Percentiles rank a stretch among this genome's conserved stretches.
Evolutionary conservation across 2,113 vertebrate species (phyloP).

Genomic region (Leuciscus idus): DNA sequence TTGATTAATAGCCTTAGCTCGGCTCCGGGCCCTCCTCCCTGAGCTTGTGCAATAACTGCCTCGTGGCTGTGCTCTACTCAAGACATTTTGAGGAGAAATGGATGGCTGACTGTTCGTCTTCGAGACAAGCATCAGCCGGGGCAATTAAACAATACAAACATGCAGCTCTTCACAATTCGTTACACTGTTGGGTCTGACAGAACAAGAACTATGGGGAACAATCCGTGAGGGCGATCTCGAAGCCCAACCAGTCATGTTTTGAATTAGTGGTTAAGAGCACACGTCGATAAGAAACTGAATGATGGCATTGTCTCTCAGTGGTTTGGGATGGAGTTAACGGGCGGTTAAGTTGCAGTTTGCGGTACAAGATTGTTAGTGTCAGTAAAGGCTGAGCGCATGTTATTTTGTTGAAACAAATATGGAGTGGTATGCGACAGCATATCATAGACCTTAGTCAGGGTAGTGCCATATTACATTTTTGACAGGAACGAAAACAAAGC

Average conservation of each 20-base stretch:
- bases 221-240: constrained; percentile 2
- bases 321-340: constrained; percentile 16
- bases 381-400: constrained; percentile 1
- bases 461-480: too few relatives aligned
- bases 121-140: constrained; percentile 39
- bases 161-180: constrained; percentile 39
- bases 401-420: neutral
- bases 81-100: constrained; percentile 36
- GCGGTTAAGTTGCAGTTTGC: constrained; percentile 21
- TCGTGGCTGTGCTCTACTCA: constrained; percentile 16
- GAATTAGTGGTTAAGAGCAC: constrained; percentile 22
- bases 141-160: constrained; percentile 43
- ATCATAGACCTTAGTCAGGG: neutral
- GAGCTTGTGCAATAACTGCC: constrained; percentile 35
- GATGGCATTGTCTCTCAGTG: constrained; percentile 21
- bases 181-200: constrained; percentile 27
- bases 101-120: constrained; percentile 41
- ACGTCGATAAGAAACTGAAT: constrained; percentile 11
- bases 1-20: constrained; percentile 54
- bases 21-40: constrained; percentile 26
- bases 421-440: neutral
- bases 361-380: neutral
- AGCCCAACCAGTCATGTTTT: constrained; percentile 24
- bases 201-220: constrained; percentile 24
- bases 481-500: too few relatives aligned